phyloP scores from a whole-genome alignment of 2,113 vertebrate genomes.

The Oncorhynchus nerka region DNA sequence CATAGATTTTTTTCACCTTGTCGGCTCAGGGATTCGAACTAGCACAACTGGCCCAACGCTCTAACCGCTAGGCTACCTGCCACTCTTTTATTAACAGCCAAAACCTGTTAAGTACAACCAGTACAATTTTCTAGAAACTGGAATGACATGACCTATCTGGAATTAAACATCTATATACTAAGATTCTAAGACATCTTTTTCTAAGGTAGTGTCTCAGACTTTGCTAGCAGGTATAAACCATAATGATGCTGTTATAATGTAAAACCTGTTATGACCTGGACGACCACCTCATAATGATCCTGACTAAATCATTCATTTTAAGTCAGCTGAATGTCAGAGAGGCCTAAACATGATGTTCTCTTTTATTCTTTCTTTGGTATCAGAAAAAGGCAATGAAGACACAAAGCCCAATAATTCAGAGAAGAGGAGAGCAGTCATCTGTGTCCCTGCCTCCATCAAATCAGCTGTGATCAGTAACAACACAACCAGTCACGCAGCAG shows the following conservation, averaged over 20 bases:
- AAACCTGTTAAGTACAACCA: not conserved
- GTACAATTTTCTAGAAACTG: not conserved
- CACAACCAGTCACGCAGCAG: slow-evolving; percentile 36
- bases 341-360: not conserved
- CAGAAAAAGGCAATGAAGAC: slow-evolving; percentile 37
- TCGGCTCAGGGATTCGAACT: too few species aligned
- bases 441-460: slow-evolving; percentile 28
- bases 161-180: too few species aligned
- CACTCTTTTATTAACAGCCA: not conserved
- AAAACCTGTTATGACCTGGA: too few species aligned
- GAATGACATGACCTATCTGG: too few species aligned
- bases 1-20: too few species aligned
- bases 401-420: slow-evolving; percentile 39
- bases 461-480: slow-evolving; percentile 27
- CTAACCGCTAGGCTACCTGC: too few species aligned
- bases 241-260: too few species aligned
- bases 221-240: too few species aligned
- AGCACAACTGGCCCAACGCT: too few species aligned
- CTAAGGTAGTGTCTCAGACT: too few species aligned
- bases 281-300: not conserved
- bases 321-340: too few species aligned
- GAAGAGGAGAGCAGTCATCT: slow-evolving; percentile 33
- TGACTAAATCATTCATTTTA: not conserved
- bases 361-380: not conserved
- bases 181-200: too few species aligned